Percentiles rank a stretch among this genome's conserved stretches.
phyloP scores from a whole-genome alignment of 2,888 invertebrate species.

The Muschampia staudingeri region DNA sequence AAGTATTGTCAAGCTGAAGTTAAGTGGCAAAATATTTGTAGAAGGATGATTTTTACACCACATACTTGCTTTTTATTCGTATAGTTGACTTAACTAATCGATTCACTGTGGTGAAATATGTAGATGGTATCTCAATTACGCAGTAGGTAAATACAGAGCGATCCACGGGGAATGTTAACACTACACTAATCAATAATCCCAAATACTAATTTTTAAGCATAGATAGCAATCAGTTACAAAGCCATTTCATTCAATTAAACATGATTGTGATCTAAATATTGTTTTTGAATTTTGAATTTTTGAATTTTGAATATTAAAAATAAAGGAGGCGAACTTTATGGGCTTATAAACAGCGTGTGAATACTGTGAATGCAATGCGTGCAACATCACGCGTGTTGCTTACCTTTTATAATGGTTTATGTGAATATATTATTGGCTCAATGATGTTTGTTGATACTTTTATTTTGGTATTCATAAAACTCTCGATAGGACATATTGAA shows the following conservation, averaged over 20 bases:
- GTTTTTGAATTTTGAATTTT: too few species aligned
- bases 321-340: too few species aligned
- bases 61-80: not conserved
- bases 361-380: too few species aligned
- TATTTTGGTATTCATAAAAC: too few species aligned
- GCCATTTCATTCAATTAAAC: conserved; percentile 13
- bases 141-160: not conserved
- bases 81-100: not conserved
- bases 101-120: not conserved
- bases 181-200: conserved; percentile 22
- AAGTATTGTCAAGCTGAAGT: conserved; percentile 10
- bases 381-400: too few species aligned
- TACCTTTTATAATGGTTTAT: too few species aligned
- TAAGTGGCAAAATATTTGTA: conserved; percentile 45
- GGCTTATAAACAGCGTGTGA: too few species aligned
- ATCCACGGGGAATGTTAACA: conserved; percentile 18
- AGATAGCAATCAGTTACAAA: conserved; percentile 23
- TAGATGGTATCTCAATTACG: not conserved
- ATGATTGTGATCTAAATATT: not conserved
- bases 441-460: too few species aligned
- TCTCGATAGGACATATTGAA: too few species aligned
- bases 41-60: not conserved
- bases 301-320: too few species aligned
- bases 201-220: conserved; percentile 30
- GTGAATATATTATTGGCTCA: too few species aligned